A percentile compares a stretch with the other conserved stretches of the same genome.
Conservation (phyloP, 2,888 invertebrate species). For the Leptopilina syphax region DNA sequence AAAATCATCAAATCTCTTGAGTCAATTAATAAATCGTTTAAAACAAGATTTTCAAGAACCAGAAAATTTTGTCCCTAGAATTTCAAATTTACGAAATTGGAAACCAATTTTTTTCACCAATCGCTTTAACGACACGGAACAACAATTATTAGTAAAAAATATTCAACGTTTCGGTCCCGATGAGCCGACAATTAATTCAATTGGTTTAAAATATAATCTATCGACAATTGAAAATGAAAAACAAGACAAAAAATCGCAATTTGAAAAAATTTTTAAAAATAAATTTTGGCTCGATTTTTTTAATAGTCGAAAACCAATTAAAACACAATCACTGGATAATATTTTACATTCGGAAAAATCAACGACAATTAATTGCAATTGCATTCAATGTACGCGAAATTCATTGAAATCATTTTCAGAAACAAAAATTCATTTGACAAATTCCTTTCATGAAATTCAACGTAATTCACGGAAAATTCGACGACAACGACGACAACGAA, state of each 20-base stretch:
- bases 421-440: not conserved
- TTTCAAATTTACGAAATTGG: not conserved
- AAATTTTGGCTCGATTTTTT: not conserved
- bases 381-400: not conserved
- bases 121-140: too few relatives aligned
- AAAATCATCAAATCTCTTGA: not conserved
- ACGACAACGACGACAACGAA: too few relatives aligned
- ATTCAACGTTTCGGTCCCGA: not conserved
- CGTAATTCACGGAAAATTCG: too few relatives aligned
- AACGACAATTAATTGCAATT: not conserved
- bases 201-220: constrained; percentile 22
- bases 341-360: not conserved
- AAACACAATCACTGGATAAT: not conserved
- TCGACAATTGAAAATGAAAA: not conserved
- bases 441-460: not conserved
- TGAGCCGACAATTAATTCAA: constrained; percentile 15
- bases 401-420: not conserved
- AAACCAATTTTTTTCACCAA: not conserved
- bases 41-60: constrained; percentile 1
- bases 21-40: not conserved
- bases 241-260: not conserved
- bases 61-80: not conserved
- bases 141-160: not conserved
- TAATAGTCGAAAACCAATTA: not conserved
- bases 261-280: not conserved